A percentile compares a stretch with the other conserved stretches of the same genome.
phyloP scores from a whole-genome alignment of 2,797 vertebrate species.

The Eulemur coronatus region DNA sequence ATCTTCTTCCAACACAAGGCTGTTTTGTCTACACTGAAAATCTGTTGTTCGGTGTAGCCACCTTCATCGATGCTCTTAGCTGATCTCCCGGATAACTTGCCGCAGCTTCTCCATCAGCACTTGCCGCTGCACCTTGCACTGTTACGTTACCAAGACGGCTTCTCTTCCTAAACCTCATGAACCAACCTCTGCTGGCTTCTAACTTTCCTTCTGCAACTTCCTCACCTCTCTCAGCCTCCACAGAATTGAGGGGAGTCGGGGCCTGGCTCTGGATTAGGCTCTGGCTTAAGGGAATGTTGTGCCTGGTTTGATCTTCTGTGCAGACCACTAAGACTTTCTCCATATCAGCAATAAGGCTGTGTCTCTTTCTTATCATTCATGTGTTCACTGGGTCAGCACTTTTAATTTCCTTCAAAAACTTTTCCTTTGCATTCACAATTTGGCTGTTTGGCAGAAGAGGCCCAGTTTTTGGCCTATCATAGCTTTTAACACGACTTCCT shows the following conservation, averaged over 20 bases:
- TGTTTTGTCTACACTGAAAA: background rate
- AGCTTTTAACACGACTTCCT: background rate
- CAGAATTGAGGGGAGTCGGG: background rate
- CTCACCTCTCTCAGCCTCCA: background rate
- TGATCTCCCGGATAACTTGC: background rate
- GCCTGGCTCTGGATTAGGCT: background rate
- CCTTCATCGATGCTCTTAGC: background rate
- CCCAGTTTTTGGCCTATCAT: background rate
- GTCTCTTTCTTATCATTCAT: background rate
- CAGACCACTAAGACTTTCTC: background rate
- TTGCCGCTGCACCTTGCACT: background rate
- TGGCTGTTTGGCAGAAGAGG: background rate
- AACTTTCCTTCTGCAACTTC: background rate
- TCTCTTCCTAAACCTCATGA: background rate
- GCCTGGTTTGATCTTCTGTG: fast-evolving
- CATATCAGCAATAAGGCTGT: background rate
- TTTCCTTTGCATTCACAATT: background rate
- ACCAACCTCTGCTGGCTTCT: background rate
- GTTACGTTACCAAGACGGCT: fast-evolving
- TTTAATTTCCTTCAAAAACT: background rate
- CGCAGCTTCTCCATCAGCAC: background rate
- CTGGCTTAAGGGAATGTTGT: background rate
- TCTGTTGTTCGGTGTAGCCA: background rate
- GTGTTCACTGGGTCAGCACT: background rate
- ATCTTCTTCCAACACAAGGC: background rate